A percentile compares a stretch with the other conserved stretches of the same genome.
phyloP scores from a whole-genome alignment of 2,113 vertebrate species.

The Macrotus californicus region DNA sequence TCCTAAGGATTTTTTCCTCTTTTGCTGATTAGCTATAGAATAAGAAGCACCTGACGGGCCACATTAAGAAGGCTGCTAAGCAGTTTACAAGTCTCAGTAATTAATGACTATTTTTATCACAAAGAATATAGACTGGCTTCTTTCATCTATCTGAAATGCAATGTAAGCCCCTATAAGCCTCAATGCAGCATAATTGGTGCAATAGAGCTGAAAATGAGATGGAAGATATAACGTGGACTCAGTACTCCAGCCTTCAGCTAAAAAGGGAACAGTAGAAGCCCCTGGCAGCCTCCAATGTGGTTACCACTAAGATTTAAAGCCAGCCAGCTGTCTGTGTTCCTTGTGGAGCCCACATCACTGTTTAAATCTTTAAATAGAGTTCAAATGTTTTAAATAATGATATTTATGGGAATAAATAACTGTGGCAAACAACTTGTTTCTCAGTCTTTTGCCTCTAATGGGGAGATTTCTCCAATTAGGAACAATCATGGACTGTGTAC shows the following conservation, averaged over 20 bases:
- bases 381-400: conserved; percentile 72
- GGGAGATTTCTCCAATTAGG: conserved; percentile 65
- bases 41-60: conserved; percentile 68
- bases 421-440: conserved; percentile 35
- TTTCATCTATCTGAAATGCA: conserved; percentile 78
- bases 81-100: conserved; percentile 80
- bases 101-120: conserved; percentile 84
- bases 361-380: conserved; percentile 61
- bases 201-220: conserved; percentile 84
- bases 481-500: conserved; percentile 37
- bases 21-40: conserved; percentile 76
- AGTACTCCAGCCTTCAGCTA: conserved; percentile 78
- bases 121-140: conserved; percentile 78
- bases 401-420: conserved; percentile 61
- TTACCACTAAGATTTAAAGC: conserved; percentile 74
- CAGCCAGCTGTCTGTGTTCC: conserved; percentile 63
- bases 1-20: conserved; percentile 57
- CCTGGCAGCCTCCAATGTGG: conserved; percentile 69
- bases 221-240: conserved; percentile 77
- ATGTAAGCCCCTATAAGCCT: conserved; percentile 81
- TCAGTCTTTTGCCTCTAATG: conserved; percentile 24
- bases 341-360: conserved; percentile 34
- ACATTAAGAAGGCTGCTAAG: conserved; percentile 77
- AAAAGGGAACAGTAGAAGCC: conserved; percentile 72
- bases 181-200: conserved; percentile 81